Evolutionary conservation across 2,113 vertebrate genomes (phyloP), one percentile per base, ranked within the genome.

Genomic region (Neotoma lepida): DNA sequence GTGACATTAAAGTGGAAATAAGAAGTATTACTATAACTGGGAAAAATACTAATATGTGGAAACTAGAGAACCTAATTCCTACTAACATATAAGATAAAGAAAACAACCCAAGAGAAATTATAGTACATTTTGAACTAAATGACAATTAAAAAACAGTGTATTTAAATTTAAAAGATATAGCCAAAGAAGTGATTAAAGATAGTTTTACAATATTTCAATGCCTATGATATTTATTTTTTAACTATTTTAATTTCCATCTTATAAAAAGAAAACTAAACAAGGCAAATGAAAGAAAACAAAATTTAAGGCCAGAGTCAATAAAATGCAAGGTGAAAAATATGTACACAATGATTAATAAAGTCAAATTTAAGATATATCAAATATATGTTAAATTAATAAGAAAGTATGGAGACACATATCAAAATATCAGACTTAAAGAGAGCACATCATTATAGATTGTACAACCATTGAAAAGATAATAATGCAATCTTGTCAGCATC

Each of bases 381-480:
- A 71, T 39, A 88, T 71, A 82, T 30, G 12, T 39, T 89, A 93
- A 95, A 94, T 80, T 70, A 71, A 91, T 49, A 61, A 56, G 24
- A 81, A 58, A 46, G 58, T 54, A 58, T 33, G 86, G 26, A 86
- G 9, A 54, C 2, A 61, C 4, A 61, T 41, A 24, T 58, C 56
- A 74, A 92, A 73, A 68, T 46, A 82, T 49, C 51, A 78, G 74
- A 26, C 35, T 1, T 70, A 86, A 89, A 82, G 39, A 64, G 4
- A 4, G 1, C 26, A 56, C 22, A 87, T n/a, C 33, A 87, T 26
- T 88, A 73, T 20, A 66, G 15, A 85, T 26, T 56, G 4, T 88
- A 64, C 1, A 78, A 15, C 63, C 10, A 80, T 6, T 3, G 8
- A 49, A 93, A 96, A 30, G 14, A 41, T 46, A 68, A 66, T 54